These are phyloP conservation scores for Hypomesus transpacificus DNA, from an alignment of 2,113 vertebrate genomes.

Conservation along the genomic window DNA sequence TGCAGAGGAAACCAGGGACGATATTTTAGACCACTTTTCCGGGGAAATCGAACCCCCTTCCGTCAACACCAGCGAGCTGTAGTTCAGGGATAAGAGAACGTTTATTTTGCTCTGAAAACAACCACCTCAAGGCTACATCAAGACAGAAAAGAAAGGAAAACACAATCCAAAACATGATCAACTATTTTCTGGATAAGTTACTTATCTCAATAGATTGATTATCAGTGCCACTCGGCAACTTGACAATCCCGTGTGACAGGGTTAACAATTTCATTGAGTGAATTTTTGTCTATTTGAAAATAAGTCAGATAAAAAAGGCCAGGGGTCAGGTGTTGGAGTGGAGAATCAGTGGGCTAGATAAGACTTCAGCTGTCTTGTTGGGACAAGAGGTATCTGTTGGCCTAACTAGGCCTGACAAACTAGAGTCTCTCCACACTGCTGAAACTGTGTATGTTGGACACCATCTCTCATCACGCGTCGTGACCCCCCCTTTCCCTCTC, in stretches of 20 bases:
- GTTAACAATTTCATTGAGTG: no score
- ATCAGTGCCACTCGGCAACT: no score
- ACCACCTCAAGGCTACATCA: background rate
- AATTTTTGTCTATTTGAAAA: no score
- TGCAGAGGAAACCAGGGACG: constrained; percentile 48
- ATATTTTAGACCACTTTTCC: constrained; percentile 62
- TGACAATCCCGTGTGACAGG: no score
- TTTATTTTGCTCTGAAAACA: background rate
- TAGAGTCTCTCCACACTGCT: background rate
- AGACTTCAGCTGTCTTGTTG: background rate
- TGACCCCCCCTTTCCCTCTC: background rate
- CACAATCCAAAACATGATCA: no score
- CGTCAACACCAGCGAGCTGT: constrained; percentile 14
- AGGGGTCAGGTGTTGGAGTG: background rate
- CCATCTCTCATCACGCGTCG: constrained; percentile 3
- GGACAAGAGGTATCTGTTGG: background rate
- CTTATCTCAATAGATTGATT: no score
- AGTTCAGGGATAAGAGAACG: constrained; percentile 38
- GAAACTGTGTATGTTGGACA: constrained; percentile 3
- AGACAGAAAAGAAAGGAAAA: background rate
- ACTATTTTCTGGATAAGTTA: no score
- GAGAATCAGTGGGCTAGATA: background rate
- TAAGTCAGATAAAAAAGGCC: no score
- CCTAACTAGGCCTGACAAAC: background rate
- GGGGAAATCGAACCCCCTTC: constrained; percentile 54